Base-by-base conservation (phyloP, 2,888 invertebrate species). In the Cataglyphis albicans region DNA sequence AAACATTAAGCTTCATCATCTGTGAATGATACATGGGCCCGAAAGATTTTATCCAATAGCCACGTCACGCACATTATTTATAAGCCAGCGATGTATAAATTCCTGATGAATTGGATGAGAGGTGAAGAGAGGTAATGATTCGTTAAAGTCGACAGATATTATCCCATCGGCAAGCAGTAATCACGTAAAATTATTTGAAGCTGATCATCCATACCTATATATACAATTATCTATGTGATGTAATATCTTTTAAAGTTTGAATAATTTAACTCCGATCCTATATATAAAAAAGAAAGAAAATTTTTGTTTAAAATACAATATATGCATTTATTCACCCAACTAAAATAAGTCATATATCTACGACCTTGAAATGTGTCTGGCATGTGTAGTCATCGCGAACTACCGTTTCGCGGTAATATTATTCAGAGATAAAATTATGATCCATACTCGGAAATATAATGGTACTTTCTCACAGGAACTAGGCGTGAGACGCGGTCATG, bases 391-490 rank as follows among this genome's bases (percentile, higher is more conserved):
- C 57, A 70, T 21, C 41, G 57, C 32, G 38, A 15, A 70, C 21
- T 44, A 41, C 41, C 57, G 41, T 41, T 72, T 80, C 44, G 78
- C 12, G 44, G 72, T 80, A 72, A 80, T 59, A 72, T 80, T 80
- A 80, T 80, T 80, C 76, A 72, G 59, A 72, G 72, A 59, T 80
- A 44, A 72, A 72, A n/a, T 80, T 80, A 80, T 52, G 52, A 72
- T 70, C 21, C 21, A 25, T 44, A 41, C 70, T 55, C 41, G 73
- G 73, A 59, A 80, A 80, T 52, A 52, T 80, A 80, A 80, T 80
- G 59, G 25, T 32, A n/a, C 29, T 29, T n/a, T 35, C 35, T 48
- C 52, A 52, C 52, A 32, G 44, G 12, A 78, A 78, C 59, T 35
- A 72, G 70, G 78, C 72, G 59, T 59, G 78, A 80, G 78, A 70